A percentile compares a stretch with the other conserved stretches of the same genome.
Evolutionary conservation across 1,140 invertebrate species (phyloP).

Genomic region (Heliconius nattereri): DNA sequence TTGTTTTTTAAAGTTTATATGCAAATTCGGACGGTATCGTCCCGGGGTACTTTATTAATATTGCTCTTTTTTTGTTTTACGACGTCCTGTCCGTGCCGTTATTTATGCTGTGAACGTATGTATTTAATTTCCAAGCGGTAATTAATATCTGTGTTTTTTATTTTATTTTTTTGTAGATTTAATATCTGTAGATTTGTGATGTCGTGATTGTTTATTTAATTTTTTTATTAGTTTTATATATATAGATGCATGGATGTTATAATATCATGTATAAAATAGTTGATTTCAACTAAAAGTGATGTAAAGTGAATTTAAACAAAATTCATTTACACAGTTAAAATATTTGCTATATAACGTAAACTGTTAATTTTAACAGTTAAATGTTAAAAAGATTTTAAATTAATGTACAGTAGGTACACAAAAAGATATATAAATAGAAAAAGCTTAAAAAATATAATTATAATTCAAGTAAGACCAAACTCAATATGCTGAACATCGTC

Average conservation of each 20-base stretch:
- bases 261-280: no score
- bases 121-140: not conserved
- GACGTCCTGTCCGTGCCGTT: conserved; percentile 4
- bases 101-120: conserved; percentile 7
- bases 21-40: conserved; percentile 35
- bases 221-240: no score
- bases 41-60: conserved; percentile 24
- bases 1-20: conserved; percentile 40
- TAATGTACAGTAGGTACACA: no score
- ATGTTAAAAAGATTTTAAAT: no score
- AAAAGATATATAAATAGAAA: not conserved
- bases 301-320: no score
- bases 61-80: conserved; percentile 15
- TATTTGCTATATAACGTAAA: no score
- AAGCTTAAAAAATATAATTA: not conserved
- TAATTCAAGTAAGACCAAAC: not conserved
- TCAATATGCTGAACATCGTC: not conserved
- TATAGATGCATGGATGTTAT: no score
- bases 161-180: not conserved
- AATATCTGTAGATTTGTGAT: not conserved
- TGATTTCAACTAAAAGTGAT: no score
- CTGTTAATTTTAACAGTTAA: no score
- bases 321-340: no score
- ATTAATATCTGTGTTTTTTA: not conserved
- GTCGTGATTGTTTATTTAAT: not conserved